A percentile compares a stretch with the other conserved stretches of the same genome.
Evolutionary conservation across 2,888 invertebrate genomes (phyloP).

Genomic region (Drosophila barbarae): DNA sequence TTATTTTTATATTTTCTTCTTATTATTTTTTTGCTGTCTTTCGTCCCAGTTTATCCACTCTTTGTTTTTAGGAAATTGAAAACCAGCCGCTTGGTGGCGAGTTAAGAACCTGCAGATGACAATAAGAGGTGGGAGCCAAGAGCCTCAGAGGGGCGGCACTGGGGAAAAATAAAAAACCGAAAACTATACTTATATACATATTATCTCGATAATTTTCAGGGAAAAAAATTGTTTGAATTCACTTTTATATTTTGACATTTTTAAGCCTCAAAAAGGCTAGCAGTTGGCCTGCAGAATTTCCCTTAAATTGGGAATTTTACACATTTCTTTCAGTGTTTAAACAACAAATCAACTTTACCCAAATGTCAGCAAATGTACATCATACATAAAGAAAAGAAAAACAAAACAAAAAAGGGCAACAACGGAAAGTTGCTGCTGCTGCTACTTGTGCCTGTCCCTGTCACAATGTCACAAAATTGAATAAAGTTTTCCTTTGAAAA

Average conservation of each 20-base stretch:
- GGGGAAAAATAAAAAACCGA: not conserved
- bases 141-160: not conserved
- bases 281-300: too few species aligned
- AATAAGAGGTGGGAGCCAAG: slow-evolving; percentile 28
- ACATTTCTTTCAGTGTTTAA: not conserved
- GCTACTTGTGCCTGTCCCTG: slow-evolving; percentile 26
- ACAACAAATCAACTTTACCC: slow-evolving; percentile 30
- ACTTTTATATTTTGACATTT: too few species aligned
- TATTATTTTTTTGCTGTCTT: not conserved
- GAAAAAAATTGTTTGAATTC: too few species aligned
- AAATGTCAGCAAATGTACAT: slow-evolving; percentile 19
- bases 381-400: slow-evolving; percentile 16
- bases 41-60: slow-evolving; percentile 4
- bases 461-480: slow-evolving; percentile 56
- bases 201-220: not conserved
- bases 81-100: slow-evolving; percentile 44
- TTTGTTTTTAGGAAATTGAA: slow-evolving; percentile 63
- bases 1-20: not conserved
- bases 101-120: slow-evolving; percentile 49
- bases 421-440: slow-evolving; percentile 38
- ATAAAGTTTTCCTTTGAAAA: slow-evolving; percentile 60
- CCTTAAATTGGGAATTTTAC: too few species aligned
- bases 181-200: not conserved
- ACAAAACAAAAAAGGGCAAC: slow-evolving; percentile 37
- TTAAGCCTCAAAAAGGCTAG: too few species aligned